Evolutionary conservation across 2,888 invertebrate genomes (phyloP).

Genomic region (Polyploca ridens): DNA sequence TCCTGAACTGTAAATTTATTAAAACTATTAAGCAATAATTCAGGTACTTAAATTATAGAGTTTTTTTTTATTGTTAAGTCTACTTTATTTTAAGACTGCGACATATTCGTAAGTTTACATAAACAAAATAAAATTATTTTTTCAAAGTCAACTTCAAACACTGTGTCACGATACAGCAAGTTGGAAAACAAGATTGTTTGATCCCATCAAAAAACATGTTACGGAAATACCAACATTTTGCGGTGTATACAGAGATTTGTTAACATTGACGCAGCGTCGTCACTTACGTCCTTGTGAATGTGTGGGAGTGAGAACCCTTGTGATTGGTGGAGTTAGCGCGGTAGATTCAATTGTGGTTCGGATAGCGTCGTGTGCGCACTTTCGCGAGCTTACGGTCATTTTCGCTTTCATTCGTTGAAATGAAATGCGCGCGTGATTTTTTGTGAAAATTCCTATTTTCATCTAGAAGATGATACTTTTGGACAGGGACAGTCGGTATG

Average conservation of each 20-base stretch:
- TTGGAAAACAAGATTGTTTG: constrained; percentile 3
- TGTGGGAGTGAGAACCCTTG: constrained; percentile 57
- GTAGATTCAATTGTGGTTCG: constrained; percentile 73
- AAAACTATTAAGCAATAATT: no score
- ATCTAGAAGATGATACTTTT: constrained; percentile 18
- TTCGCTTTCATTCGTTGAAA: constrained; percentile 74
- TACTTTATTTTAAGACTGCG: no score
- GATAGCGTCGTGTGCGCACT: constrained; percentile 72
- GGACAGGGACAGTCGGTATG: constrained; percentile 5
- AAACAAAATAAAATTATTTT: neutral
- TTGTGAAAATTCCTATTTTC: constrained; percentile 32
- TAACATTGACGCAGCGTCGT: constrained; percentile 42
- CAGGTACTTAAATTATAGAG: no score
- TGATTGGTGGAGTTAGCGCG: constrained; percentile 69
- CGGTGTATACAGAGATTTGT: constrained; percentile 39
- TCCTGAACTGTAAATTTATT: no score
- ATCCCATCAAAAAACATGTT: neutral
- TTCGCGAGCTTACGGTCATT: constrained; percentile 69
- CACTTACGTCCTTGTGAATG: constrained; percentile 66
- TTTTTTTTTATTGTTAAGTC: no score
- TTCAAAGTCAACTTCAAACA: neutral
- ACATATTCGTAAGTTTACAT: neutral
- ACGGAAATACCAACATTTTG: constrained; percentile 5
- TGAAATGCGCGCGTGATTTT: constrained; percentile 60
- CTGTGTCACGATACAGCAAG: neutral